These are phyloP conservation scores for Acomys russatus DNA, from an alignment of 2,797 vertebrate genomes.

Conservation along the genomic window DNA sequence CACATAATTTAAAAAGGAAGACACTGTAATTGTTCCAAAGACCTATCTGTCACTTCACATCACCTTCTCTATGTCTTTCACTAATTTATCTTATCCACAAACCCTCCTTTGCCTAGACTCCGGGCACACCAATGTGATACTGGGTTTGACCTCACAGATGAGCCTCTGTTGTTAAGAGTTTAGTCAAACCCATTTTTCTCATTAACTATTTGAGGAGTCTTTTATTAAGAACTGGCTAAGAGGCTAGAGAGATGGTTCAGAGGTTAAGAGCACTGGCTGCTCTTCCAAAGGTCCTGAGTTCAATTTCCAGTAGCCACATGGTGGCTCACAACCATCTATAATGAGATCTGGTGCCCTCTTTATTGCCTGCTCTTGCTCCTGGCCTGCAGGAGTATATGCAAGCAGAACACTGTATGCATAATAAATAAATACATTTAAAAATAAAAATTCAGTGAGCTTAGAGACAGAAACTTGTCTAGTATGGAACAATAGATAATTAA, in stretches of 20 bases:
- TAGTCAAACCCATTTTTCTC: neutral
- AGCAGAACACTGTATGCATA: too few relatives aligned
- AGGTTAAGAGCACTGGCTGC: too few relatives aligned
- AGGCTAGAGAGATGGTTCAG: too few relatives aligned
- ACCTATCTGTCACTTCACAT: neutral
- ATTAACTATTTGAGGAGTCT: neutral
- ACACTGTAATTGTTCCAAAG: neutral
- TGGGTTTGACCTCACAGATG: neutral
- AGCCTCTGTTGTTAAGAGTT: neutral
- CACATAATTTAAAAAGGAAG: neutral
- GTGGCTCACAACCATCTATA: too few relatives aligned
- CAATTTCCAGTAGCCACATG: too few relatives aligned
- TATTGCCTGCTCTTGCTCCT: too few relatives aligned
- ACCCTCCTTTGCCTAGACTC: neutral
- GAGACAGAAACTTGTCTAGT: slow-evolving; percentile 21
- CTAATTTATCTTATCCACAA: neutral
- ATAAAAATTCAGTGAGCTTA: slow-evolving; percentile 8
- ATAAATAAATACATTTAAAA: too few relatives aligned
- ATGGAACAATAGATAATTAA: neutral
- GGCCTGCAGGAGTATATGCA: too few relatives aligned
- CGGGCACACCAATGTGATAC: neutral
- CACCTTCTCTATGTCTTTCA: neutral
- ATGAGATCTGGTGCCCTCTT: too few relatives aligned
- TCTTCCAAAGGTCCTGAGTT: too few relatives aligned
- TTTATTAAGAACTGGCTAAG: slow-evolving; percentile 16